These are phyloP conservation scores for Sisyra nigra DNA, from an alignment of 2,888 invertebrate genomes.

Conservation along the genomic window DNA sequence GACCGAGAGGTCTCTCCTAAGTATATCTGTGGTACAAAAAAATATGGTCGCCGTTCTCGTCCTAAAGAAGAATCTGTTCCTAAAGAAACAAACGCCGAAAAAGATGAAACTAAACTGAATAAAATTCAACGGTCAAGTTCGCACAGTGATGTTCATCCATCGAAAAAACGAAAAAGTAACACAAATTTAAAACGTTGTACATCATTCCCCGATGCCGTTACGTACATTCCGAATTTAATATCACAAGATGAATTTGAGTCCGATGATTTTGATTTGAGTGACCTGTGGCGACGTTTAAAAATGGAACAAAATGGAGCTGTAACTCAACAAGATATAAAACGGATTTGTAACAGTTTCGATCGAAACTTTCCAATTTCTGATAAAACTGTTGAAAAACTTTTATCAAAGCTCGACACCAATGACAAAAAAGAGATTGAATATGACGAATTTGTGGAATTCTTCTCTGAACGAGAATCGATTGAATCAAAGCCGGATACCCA, in stretches of 20 bases:
- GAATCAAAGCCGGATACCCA: conserved; percentile 19
- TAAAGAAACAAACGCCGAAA: conserved; percentile 8
- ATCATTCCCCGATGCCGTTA: conserved; percentile 27
- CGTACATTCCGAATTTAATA: conserved; percentile 1
- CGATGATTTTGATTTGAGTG: conserved; percentile 19
- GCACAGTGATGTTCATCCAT: conserved; percentile 34
- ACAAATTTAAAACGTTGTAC: conserved; percentile 36
- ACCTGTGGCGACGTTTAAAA: conserved; percentile 44
- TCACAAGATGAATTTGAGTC: not conserved
- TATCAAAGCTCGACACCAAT: too few species aligned
- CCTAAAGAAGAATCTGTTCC: conserved; percentile 26
- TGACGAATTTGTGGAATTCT: conserved; percentile 43
- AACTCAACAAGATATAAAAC: conserved; percentile 34
- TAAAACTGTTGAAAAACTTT: conserved; percentile 32
- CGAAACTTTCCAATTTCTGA: conserved; percentile 45
- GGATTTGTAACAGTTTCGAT: conserved; percentile 41
- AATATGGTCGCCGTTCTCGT: conserved; percentile 56
- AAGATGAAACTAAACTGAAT: conserved; percentile 10
- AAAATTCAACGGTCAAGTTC: conserved; percentile 37
- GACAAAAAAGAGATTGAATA: conserved; percentile 42
- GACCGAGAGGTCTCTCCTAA: conserved; percentile 58
- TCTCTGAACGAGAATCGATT: conserved; percentile 24
- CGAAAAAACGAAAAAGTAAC: conserved; percentile 30
- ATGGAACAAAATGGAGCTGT: conserved; percentile 43
- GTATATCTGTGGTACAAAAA: conserved; percentile 55